A percentile compares a stretch with the other conserved stretches of the same genome.
Conservation (phyloP, 1,140 invertebrate genomes). For the Trichonephila inaurata region DNA sequence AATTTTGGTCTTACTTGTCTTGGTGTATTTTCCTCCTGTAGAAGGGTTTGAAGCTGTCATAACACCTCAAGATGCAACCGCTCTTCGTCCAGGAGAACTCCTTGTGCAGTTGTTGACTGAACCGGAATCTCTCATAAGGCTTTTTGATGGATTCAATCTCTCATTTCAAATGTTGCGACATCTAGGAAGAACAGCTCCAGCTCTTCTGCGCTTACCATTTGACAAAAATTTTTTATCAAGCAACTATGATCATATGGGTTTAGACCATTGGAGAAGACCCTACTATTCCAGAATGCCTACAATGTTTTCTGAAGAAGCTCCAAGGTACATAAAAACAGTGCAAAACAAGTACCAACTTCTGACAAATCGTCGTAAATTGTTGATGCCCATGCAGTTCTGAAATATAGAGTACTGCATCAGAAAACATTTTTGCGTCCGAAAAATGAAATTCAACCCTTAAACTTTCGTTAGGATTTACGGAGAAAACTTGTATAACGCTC, state of each 20-base stretch:
- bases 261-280: constrained; percentile 53
- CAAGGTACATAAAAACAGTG: constrained; percentile 54
- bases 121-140: constrained; percentile 62
- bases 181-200: constrained; percentile 53
- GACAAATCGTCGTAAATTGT: not conserved
- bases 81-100: constrained; percentile 22
- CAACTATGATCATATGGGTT: not conserved
- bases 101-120: constrained; percentile 70
- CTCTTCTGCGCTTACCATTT: constrained; percentile 59
- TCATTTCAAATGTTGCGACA: constrained; percentile 69
- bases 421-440: too few relatives aligned
- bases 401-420: too few relatives aligned
- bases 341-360: not conserved
- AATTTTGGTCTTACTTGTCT: not conserved
- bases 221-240: constrained; percentile 31
- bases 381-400: not conserved
- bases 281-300: constrained; percentile 71
- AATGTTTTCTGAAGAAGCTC: constrained; percentile 62
- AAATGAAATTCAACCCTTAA: too few relatives aligned
- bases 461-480: too few relatives aligned
- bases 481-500: too few relatives aligned
- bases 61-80: constrained; percentile 30
- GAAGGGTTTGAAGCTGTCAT: constrained; percentile 44
- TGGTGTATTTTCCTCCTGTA: not conserved
- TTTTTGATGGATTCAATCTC: constrained; percentile 66